Conservation (phyloP, 1,140 invertebrate genomes). For the Leucophenga varia region DNA sequence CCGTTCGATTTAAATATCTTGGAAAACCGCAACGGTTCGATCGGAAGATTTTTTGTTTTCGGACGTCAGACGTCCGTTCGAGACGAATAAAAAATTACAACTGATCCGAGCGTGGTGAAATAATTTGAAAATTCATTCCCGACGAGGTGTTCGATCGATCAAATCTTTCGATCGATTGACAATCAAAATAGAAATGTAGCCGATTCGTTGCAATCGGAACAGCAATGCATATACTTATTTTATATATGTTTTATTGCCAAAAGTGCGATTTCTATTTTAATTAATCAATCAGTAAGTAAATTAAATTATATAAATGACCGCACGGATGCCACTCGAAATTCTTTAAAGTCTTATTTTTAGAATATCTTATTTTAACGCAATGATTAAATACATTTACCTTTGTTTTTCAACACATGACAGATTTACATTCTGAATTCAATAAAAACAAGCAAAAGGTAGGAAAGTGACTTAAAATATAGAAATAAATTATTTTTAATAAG, state of each 20-base stretch:
- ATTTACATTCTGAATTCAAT: conserved; percentile 17
- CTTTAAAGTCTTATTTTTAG: conserved; percentile 25
- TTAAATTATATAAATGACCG: conserved; percentile 39
- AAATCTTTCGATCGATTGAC: conserved; percentile 32
- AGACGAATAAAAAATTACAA: conserved; percentile 49
- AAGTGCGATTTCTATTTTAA: conserved; percentile 38
- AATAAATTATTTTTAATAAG: conserved; percentile 21
- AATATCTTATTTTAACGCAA: conserved; percentile 22
- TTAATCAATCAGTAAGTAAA: conserved; percentile 24
- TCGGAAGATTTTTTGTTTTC: conserved; percentile 28
- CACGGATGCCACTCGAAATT: conserved; percentile 14
- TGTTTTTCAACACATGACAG: conserved; percentile 23
- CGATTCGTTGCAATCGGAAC: conserved; percentile 17
- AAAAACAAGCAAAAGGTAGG: background rate
- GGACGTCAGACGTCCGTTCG: conserved; percentile 51
- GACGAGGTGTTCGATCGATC: conserved; percentile 33
- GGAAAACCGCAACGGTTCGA: conserved; percentile 43
- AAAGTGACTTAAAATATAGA: background rate
- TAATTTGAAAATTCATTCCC: conserved; percentile 40
- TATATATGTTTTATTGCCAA: conserved; percentile 31
- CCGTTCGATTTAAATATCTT: conserved; percentile 38
- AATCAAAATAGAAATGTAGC: conserved; percentile 28
- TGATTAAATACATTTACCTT: conserved; percentile 28
- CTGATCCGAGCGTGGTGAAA: conserved; percentile 41
- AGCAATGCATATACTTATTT: conserved; percentile 10